A percentile compares a stretch with the other conserved stretches of the same genome.
phyloP scores from a whole-genome alignment of 2,888 invertebrate genomes.

The Meta bourneti region DNA sequence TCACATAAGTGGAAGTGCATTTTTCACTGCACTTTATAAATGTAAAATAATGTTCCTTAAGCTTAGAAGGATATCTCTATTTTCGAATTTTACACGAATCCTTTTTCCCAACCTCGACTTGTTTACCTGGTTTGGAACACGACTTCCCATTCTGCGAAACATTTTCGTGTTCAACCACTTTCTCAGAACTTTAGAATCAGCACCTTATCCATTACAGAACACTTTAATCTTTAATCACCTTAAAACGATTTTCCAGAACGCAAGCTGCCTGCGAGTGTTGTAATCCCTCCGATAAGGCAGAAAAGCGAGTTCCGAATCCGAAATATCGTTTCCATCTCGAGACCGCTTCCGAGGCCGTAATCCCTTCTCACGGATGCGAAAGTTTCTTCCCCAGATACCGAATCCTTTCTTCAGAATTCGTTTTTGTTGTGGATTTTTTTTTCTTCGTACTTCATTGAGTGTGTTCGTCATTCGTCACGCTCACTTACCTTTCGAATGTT shows the following conservation, averaged over 20 bases:
- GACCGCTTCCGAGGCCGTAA: conserved; percentile 35
- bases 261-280: background rate
- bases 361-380: conserved; percentile 62
- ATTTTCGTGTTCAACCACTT: background rate
- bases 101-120: no score
- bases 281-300: background rate
- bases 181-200: background rate
- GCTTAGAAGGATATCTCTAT: no score
- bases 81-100: no score
- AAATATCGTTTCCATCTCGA: conserved; percentile 14
- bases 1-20: no score
- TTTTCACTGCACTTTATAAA: no score
- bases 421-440: background rate
- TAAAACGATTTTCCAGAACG: background rate
- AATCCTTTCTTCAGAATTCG: background rate
- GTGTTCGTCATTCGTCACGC: conserved; percentile 23
- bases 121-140: background rate
- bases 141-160: background rate
- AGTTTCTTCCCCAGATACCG: conserved; percentile 23
- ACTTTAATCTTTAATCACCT: background rate
- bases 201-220: background rate
- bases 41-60: no score
- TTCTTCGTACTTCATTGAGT: conserved; percentile 20
- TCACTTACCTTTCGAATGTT: conserved; percentile 37
- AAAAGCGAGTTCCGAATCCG: background rate